phyloP scores from a whole-genome alignment of 1,140 invertebrate genomes.

The Zaprionus inermis region DNA sequence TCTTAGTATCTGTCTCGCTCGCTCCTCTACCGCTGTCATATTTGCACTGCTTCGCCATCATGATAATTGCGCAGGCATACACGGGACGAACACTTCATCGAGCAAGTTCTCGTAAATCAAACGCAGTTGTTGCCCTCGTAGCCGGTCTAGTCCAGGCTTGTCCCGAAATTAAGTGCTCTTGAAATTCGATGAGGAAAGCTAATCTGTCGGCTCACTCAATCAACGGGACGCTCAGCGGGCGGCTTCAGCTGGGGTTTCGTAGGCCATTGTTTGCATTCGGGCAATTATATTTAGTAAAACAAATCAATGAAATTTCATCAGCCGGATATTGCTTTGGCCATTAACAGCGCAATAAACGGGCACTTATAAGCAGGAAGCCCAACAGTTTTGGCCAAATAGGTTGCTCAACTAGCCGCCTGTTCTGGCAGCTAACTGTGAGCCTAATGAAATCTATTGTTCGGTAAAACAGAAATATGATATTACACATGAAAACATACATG shows the following conservation, averaged over 20 bases:
- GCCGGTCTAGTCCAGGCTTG: constrained; percentile 11
- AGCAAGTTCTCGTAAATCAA: constrained; percentile 63
- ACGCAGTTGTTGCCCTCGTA: constrained; percentile 41
- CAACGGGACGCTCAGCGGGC: constrained; percentile 10
- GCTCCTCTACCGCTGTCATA: constrained; percentile 7
- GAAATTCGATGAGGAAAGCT: constrained; percentile 71
- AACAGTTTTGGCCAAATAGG: neutral
- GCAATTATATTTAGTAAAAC: constrained; percentile 67
- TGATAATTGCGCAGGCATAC: constrained; percentile 65
- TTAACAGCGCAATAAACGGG: constrained; percentile 3
- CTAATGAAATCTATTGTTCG: neutral
- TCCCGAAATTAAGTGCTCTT: constrained; percentile 59
- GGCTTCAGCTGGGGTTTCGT: neutral
- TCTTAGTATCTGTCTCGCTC: too few species aligned
- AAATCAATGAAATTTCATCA: constrained; percentile 74
- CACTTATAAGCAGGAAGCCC: neutral
- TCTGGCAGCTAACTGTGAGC: neutral
- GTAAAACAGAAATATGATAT: neutral
- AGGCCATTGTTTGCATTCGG: constrained; percentile 49
- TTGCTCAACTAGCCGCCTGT: neutral
- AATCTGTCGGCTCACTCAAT: constrained; percentile 56
- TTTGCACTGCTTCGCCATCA: constrained; percentile 34
- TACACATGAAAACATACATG: neutral
- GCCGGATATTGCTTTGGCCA: constrained; percentile 29
- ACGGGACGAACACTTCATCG: constrained; percentile 57